Evolutionary conservation across 2,113 vertebrate genomes (phyloP), one percentile per base, ranked within the genome.

Genomic region (Regulus satrapa): DNA sequence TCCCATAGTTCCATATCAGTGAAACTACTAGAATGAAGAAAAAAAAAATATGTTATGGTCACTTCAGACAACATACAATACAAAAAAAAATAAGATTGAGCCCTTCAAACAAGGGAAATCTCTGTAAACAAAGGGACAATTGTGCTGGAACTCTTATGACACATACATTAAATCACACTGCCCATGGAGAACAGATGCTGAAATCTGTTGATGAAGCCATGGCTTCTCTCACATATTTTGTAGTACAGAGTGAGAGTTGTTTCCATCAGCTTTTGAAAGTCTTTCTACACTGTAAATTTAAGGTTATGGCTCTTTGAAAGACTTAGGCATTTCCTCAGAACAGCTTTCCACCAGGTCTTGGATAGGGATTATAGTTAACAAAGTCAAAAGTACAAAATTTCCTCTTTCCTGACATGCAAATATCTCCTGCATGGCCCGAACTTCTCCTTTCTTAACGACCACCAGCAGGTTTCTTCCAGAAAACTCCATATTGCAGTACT

Each of bases 341-440:
- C 5, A 58, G 14, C 24, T 72, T 12, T 46, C 40, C 19, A 32
- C 5, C 6, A 21, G 31, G 25, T 72, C 78, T 71, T 64, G 24
- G 6, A 24, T 11, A 69, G 6, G n/a, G 18, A 10, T 26, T 80
- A 20, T 85, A 67, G 75, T 49, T 45, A 3, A 68, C 4, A 14
- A 58, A 63, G 8, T 75, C 19, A 83, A 76, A 48, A 0, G 0
- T 21, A 46, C 4, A 48, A 49, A 78, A 19, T 43, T 2, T n/a
- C 19, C 63, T 5, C 32, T 78, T 71, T 15, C 8, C 24, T n/a
- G 63, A 51, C n/a, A 58, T 29, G 9, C 17, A 62, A 31, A 12
- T 28, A 17, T 36, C 12, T 29, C 8, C 21, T 62, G 14, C 18
- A 29, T 4, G 5, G 23, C 3, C 32, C 73, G n/a, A 8, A 18